Conservation (phyloP, 2,113 vertebrate genomes). For the Bos taurus region ARS-UCD2.0 NC_037348.1:21720001-21720500, state of each 20-base stretch:
- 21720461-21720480: neutral
- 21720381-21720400: neutral
- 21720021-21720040: neutral
- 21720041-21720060: neutral
- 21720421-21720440: neutral
- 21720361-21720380: neutral
- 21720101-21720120: neutral
- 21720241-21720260: neutral
- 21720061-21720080: neutral
- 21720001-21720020: neutral
- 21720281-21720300: neutral
- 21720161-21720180: rapidly evolving
- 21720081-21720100: neutral
- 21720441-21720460: neutral
- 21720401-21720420: neutral
- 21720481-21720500: rapidly evolving
- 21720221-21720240: neutral
- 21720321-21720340: neutral
- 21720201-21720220: neutral
- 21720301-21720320: neutral
- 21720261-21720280: rapidly evolving
- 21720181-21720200: neutral
- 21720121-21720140: no score
- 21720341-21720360: neutral
- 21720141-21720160: neutral